phyloP scores from a whole-genome alignment of 2,113 vertebrate genomes.

The Indri indri region DNA sequence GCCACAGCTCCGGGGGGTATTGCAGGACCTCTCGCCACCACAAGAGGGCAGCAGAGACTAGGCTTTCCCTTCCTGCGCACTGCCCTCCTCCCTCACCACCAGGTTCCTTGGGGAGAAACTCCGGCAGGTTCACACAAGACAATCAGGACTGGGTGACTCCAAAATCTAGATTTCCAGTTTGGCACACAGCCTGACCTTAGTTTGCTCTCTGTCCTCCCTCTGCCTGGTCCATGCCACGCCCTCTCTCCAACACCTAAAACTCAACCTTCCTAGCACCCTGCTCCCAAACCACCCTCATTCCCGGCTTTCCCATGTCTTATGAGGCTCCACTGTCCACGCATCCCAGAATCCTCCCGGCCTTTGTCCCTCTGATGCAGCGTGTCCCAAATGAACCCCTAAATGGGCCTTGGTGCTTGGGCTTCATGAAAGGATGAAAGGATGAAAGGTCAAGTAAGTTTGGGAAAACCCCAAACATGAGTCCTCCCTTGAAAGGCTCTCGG shows the following conservation, averaged over 20 bases:
- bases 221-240: neutral
- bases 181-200: neutral
- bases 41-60: constrained; percentile 40
- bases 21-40: neutral
- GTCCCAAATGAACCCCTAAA: neutral
- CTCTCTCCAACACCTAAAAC: neutral
- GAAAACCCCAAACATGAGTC: neutral
- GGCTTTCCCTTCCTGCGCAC: neutral
- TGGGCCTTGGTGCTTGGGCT: neutral
- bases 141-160: neutral
- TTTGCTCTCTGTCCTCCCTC: neutral
- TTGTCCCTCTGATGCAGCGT: neutral
- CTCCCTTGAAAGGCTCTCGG: neutral
- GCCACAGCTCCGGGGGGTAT: neutral
- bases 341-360: neutral
- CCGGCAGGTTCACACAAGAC: neutral
- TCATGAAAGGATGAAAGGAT: neutral
- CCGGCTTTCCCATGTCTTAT: neutral
- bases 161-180: neutral
- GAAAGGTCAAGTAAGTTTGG: neutral
- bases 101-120: neutral
- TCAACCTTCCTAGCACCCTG: neutral
- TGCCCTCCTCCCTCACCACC: neutral
- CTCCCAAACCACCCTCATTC: neutral
- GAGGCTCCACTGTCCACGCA: accelerated